phyloP scores from a whole-genome alignment of 64 coral and sea anemone genomes.

The Stichodactyla mertensii region DNA sequence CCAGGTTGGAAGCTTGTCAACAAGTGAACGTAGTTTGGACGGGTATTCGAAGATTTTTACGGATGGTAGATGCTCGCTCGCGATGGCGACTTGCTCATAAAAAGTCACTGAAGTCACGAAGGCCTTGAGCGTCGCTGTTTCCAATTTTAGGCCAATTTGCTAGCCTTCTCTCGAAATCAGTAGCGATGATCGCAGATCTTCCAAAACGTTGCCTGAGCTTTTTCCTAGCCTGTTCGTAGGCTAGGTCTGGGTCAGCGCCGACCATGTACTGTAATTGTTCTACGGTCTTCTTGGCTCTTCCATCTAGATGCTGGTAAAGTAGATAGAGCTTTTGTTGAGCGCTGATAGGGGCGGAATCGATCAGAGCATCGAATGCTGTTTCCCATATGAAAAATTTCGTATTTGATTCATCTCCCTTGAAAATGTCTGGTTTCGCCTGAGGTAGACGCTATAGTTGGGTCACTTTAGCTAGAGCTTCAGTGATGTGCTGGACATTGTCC shows the following conservation, averaged over 20 bases:
- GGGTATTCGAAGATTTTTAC: conserved; percentile 41
- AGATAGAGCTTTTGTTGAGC: conserved; percentile 42
- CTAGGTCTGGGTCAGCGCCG: background rate
- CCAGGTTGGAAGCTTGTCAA: conserved; percentile 34
- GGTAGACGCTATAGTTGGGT: conserved; percentile 29
- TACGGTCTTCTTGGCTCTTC: conserved; percentile 35
- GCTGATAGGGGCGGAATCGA: conserved; percentile 36
- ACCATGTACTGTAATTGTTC: conserved; percentile 50
- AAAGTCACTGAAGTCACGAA: conserved; percentile 33
- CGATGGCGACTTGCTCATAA: conserved; percentile 13
- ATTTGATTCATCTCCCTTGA: conserved; percentile 27
- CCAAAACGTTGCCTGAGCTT: conserved; percentile 45
- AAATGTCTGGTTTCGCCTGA: conserved; percentile 44
- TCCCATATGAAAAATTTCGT: conserved; percentile 44
- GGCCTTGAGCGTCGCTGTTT: conserved; percentile 14
- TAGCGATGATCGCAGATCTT: background rate
- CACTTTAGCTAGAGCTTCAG: conserved; percentile 39
- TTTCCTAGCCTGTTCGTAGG: conserved; percentile 22
- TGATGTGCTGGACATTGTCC: conserved; percentile 27
- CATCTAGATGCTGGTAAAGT: conserved; percentile 50
- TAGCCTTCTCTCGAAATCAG: conserved; percentile 29
- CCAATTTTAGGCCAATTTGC: conserved; percentile 33
- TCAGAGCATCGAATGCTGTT: conserved; percentile 41
- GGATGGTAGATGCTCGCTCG: conserved; percentile 9
- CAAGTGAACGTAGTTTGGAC: conserved; percentile 25